Conservation (phyloP, 2,797 vertebrate species). For the Crotalus adamanteus region DNA sequence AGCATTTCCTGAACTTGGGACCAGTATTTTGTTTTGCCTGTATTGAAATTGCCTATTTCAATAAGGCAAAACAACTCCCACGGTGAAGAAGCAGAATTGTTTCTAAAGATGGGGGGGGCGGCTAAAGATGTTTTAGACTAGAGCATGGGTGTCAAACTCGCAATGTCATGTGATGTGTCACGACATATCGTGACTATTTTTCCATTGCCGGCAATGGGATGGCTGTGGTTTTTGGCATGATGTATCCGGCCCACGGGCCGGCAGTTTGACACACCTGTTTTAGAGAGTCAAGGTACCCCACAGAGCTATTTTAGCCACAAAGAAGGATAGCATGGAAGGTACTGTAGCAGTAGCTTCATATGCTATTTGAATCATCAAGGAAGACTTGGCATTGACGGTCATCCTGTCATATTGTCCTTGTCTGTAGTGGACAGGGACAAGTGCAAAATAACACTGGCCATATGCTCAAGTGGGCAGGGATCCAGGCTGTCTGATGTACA, state of each 20-base stretch:
- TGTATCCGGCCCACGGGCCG: not conserved
- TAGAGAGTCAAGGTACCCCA: not conserved
- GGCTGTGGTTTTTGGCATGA: not conserved
- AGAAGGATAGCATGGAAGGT: not conserved
- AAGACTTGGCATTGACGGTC: not conserved
- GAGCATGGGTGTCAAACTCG: not conserved
- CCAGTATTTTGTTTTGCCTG: slow-evolving; percentile 13
- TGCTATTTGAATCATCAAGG: not conserved
- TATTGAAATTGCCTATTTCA: slow-evolving; percentile 7
- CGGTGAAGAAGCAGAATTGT: not conserved
- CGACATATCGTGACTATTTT: too few relatives aligned
- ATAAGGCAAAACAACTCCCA: not conserved
- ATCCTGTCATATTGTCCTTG: not conserved
- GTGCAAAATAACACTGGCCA: not conserved
- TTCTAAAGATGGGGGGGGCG: not conserved
- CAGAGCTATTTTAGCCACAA: not conserved
- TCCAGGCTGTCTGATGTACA: not conserved
- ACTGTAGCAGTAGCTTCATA: not conserved
- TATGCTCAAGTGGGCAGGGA: not conserved
- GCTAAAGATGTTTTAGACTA: not conserved
- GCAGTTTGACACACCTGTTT: not conserved
- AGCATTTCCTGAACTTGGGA: not conserved
- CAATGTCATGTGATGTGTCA: too few relatives aligned
- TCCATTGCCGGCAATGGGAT: not conserved
- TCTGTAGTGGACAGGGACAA: not conserved